Percentiles rank a stretch among this genome's conserved stretches.
These are phyloP conservation scores for Lasioglossum albipes DNA, from an alignment of 1,140 invertebrate genomes.

Conservation along the genomic window DNA sequence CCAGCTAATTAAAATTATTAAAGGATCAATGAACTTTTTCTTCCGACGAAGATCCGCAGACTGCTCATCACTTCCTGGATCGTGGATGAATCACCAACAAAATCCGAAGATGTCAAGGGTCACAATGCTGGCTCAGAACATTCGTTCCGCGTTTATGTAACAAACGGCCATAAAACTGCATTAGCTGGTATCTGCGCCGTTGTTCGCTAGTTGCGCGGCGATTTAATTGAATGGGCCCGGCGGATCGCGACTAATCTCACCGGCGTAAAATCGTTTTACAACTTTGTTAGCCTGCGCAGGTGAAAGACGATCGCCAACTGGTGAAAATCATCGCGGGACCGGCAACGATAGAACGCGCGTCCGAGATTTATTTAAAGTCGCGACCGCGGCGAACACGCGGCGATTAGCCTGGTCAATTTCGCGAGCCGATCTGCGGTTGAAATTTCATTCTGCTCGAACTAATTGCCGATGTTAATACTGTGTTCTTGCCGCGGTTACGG, in stretches of 20 bases:
- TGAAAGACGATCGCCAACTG: no score
- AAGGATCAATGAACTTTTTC: no score
- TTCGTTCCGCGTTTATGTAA: background rate
- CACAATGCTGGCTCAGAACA: background rate
- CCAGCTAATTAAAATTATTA: no score
- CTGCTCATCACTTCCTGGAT: no score
- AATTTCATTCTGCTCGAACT: conserved; percentile 48
- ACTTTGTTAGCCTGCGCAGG: background rate
- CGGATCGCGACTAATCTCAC: background rate
- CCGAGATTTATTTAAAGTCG: background rate
- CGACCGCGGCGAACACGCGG: background rate
- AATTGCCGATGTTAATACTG: conserved; percentile 49
- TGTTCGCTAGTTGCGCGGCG: background rate
- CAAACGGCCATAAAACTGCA: background rate
- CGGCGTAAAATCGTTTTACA: background rate
- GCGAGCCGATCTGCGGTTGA: conserved; percentile 26
- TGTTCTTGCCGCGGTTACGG: conserved; percentile 26
- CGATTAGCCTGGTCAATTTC: conserved; percentile 46
- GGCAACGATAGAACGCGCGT: background rate
- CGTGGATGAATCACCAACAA: background rate
- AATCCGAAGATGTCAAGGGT: background rate
- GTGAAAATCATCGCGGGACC: background rate
- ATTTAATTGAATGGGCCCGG: background rate
- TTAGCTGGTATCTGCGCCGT: background rate
- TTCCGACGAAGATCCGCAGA: no score